These are phyloP conservation scores for Macaria notata DNA, from an alignment of 2,888 invertebrate genomes.

Conservation along the genomic window DNA sequence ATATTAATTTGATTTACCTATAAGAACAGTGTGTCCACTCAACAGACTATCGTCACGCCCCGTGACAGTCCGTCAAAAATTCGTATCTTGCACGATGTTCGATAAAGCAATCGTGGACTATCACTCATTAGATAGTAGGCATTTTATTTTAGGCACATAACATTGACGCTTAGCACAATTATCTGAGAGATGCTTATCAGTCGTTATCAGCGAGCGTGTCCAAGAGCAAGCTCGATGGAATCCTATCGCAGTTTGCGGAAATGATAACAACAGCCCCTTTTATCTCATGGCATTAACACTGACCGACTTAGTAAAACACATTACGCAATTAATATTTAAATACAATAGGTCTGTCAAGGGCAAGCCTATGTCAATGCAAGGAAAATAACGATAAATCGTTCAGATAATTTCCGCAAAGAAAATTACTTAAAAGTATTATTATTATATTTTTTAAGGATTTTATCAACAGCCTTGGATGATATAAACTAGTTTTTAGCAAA, in stretches of 20 bases:
- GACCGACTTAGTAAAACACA: conserved; percentile 48
- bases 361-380: conserved; percentile 1
- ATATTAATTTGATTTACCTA: neutral
- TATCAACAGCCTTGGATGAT: too few species aligned
- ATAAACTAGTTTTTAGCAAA: too few species aligned
- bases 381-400: conserved; percentile 5
- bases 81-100: conserved; percentile 42
- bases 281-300: conserved; percentile 52
- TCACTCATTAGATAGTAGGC: conserved; percentile 50
- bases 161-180: conserved; percentile 46
- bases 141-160: conserved; percentile 46
- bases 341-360: conserved; percentile 16
- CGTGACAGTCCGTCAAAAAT: conserved; percentile 26
- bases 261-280: conserved; percentile 45
- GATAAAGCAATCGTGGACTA: conserved; percentile 60
- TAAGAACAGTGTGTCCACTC: neutral
- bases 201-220: conserved; percentile 64
- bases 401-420: too few species aligned
- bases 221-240: conserved; percentile 45
- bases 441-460: too few species aligned
- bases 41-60: conserved; percentile 33
- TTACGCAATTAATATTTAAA: conserved; percentile 25
- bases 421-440: too few species aligned
- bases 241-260: conserved; percentile 46
- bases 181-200: conserved; percentile 66